Evolutionary conservation across 2,888 invertebrate species (phyloP), one percentile per base, ranked within the genome.

Genomic region (Clunio marinus): DNA sequence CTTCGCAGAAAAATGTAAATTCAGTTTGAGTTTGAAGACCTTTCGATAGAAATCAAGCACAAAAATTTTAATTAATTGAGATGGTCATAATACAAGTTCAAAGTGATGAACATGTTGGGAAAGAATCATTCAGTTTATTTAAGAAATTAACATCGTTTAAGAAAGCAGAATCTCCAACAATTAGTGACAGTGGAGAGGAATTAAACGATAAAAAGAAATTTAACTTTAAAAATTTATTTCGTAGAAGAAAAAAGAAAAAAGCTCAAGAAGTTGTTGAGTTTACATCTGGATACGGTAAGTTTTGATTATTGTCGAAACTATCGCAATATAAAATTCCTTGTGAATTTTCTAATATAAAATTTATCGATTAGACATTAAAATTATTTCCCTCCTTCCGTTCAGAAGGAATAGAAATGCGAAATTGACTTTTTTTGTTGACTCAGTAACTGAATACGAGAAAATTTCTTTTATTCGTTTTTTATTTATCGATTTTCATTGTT

Each of bases 321-420:
- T 60, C 60, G 13, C 41, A 60, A 60, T 22, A 37, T 20, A 5
- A 15, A 22, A 41, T 25, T 41, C 22, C 28, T 60, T 60, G 41
- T 37, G 37, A 17, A 25, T 20, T 51, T 15, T 17, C 22, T 32
- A 7, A 7, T 32, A 57, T 57, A n/a, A n/a, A n/a, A n/a, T n/a
- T n/a, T 60, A 60, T 60, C 60, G 60, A 60, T 60, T 60, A 20
- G 37, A 60, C 60, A 60, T n/a, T n/a, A n/a, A n/a, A n/a, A 41
- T 20, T 15, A 22, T 37, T n/a, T 60, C 32, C 1, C n/a, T 5
- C 1, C 10, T 59, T 58, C 13, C 5, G 10, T 25, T 7, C 51
- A 20, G 51, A 20, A 51, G 45, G 45, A n/a, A 51, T 10, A 41
- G 15, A 41, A 24, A 60, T 37, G 17, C 24, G 22, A 60, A 51